phyloP scores from a whole-genome alignment of 2,888 invertebrate species.

The Lathronympha strigana region DNA sequence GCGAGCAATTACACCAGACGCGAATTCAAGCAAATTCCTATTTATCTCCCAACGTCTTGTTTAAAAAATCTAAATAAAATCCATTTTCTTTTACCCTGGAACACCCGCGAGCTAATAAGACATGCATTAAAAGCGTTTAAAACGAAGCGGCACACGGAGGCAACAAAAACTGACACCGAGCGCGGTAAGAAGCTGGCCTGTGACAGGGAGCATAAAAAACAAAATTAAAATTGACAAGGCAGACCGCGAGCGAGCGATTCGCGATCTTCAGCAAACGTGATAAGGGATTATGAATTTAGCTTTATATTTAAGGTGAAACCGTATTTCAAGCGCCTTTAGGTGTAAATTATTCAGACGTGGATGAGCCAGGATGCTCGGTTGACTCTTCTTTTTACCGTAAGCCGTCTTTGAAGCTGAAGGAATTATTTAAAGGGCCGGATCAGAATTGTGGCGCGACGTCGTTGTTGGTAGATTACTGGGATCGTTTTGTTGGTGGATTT shows the following conservation, averaged over 20 bases:
- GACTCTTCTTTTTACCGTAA: slow-evolving; percentile 72
- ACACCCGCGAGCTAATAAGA: slow-evolving; percentile 64
- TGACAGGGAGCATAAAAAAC: slow-evolving; percentile 66
- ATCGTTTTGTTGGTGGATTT: slow-evolving; percentile 25
- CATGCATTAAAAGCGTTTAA: slow-evolving; percentile 64
- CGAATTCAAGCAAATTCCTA: slow-evolving; percentile 22
- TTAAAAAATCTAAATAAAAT: slow-evolving; percentile 38
- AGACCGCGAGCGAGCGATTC: slow-evolving; percentile 38
- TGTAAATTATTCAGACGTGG: slow-evolving; percentile 80
- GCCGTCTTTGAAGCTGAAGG: slow-evolving; percentile 72
- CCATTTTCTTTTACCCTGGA: slow-evolving; percentile 45
- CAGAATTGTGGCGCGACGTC: slow-evolving; percentile 63
- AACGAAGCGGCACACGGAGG: slow-evolving; percentile 60
- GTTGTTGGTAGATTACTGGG: slow-evolving; percentile 53
- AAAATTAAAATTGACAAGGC: slow-evolving; percentile 45
- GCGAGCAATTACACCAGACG: slow-evolving; percentile 29
- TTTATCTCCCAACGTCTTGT: slow-evolving; percentile 39
- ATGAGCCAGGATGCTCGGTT: slow-evolving; percentile 69
- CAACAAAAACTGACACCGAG: slow-evolving; percentile 69
- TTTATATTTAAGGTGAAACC: slow-evolving; percentile 52
- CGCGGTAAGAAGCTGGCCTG: slow-evolving; percentile 66
- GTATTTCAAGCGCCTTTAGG: slow-evolving; percentile 72
- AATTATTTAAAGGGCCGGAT: slow-evolving; percentile 69
- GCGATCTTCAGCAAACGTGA: slow-evolving; percentile 44
- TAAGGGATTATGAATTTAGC: slow-evolving; percentile 46